Percentiles rank a stretch among this genome's conserved stretches.
Conservation (phyloP, 2,113 vertebrate genomes). For the Rhinoderma darwinii region DNA sequence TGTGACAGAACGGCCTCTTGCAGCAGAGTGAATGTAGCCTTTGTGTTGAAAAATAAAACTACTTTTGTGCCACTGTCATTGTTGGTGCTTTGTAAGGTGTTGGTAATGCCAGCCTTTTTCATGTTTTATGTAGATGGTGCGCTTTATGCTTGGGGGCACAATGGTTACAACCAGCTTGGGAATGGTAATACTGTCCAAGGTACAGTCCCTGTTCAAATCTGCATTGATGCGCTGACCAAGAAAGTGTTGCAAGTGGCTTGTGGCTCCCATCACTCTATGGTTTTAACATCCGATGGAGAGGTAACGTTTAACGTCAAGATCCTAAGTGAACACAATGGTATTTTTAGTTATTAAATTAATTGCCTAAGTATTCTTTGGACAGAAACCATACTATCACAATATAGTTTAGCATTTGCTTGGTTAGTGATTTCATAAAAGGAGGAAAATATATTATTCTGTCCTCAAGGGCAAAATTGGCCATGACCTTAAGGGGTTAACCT, state of each 20-base stretch:
- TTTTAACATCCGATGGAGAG: conserved; percentile 88
- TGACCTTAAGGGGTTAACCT: too few relatives aligned
- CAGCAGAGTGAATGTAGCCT: too few relatives aligned
- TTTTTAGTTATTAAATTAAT: neutral
- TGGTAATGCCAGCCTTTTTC: neutral
- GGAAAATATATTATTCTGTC: too few relatives aligned
- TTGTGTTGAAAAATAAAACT: too few relatives aligned
- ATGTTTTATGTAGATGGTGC: conserved; percentile 83
- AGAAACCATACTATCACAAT: neutral
- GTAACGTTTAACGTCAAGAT: conserved; percentile 73
- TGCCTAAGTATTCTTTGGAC: neutral
- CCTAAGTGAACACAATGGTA: neutral
- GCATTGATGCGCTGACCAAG: conserved; percentile 86
- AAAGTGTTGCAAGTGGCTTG: conserved; percentile 91
- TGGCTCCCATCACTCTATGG: conserved; percentile 96
- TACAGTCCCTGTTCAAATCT: conserved; percentile 86
- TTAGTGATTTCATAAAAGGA: too few relatives aligned
- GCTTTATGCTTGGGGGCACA: conserved; percentile 96
- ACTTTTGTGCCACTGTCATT: neutral
- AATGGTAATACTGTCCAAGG: conserved; percentile 94
- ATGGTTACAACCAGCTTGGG: conserved; percentile 95
- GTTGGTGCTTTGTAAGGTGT: neutral
- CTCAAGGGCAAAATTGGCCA: too few relatives aligned
- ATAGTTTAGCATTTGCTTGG: too few relatives aligned
- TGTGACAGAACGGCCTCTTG: too few relatives aligned